These are phyloP conservation scores for Cheilosia grossa DNA, from an alignment of 2,888 invertebrate species.

Conservation along the genomic window DNA sequence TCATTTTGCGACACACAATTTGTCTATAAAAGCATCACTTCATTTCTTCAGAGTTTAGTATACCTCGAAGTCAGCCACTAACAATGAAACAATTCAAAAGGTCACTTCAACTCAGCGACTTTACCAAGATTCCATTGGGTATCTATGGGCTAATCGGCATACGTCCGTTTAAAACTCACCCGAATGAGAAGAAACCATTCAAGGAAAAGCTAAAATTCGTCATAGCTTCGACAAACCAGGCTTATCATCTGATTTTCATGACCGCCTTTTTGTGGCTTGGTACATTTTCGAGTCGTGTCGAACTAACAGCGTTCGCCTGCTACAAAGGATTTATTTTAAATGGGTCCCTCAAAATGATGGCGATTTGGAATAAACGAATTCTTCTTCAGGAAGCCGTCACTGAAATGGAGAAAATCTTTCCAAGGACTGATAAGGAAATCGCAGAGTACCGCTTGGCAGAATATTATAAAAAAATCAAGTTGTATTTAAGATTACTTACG, in stretches of 20 bases:
- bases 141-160: conserved; percentile 48
- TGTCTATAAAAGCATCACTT: neutral
- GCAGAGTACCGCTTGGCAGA: conserved; percentile 53
- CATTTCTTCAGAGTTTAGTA: neutral
- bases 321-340: conserved; percentile 51
- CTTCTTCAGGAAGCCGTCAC: conserved; percentile 33
- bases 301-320: conserved; percentile 45
- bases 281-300: conserved; percentile 17
- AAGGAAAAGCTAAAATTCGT: conserved; percentile 12
- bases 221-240: neutral
- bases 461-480: conserved; percentile 52
- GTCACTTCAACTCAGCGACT: conserved; percentile 47
- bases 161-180: conserved; percentile 32
- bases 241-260: neutral
- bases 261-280: neutral
- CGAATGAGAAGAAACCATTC: neutral
- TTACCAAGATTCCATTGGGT: conserved; percentile 40
- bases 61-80: neutral
- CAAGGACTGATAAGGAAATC: conserved; percentile 47
- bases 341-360: conserved; percentile 38
- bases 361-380: conserved; percentile 51
- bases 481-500: conserved; percentile 55
- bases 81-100: conserved; percentile 30
- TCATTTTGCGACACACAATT: neutral
- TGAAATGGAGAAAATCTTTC: conserved; percentile 66